Evolutionary conservation across 2,888 invertebrate genomes (phyloP).

Genomic region (Macroteleia sp.): DNA sequence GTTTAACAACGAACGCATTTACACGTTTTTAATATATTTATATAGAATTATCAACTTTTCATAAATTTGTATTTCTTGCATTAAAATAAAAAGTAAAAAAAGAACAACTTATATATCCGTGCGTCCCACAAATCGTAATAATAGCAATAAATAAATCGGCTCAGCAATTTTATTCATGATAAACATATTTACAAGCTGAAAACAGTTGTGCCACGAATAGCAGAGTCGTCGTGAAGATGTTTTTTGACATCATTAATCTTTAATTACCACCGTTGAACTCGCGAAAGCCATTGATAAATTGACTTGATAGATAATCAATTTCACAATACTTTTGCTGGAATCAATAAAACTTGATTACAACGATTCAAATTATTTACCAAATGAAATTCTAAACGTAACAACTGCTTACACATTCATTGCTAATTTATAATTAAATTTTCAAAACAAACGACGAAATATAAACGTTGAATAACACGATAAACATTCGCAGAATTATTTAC

Average conservation of each 20-base stretch:
- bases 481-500: conserved; percentile 17
- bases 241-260: too few relatives aligned
- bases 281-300: too few relatives aligned
- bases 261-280: conserved; percentile 2
- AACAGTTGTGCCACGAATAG: conserved; percentile 68
- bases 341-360: conserved; percentile 55
- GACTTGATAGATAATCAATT: too few relatives aligned
- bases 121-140: conserved; percentile 56
- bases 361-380: conserved; percentile 18
- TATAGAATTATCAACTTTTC: conserved; percentile 56
- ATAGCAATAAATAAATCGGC: conserved; percentile 76
- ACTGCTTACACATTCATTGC: conserved; percentile 1
- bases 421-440: conserved; percentile 27
- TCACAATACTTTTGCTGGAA: too few relatives aligned
- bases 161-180: conserved; percentile 42
- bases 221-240: neutral
- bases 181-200: conserved; percentile 77
- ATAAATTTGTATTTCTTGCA: conserved; percentile 47
- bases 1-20: conserved; percentile 53
- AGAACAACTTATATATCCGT: conserved; percentile 55
- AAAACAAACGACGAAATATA: conserved; percentile 14
- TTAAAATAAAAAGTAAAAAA: conserved; percentile 44
- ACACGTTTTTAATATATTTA: conserved; percentile 53
- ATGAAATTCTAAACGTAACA: conserved; percentile 9
- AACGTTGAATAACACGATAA: conserved; percentile 6